Base-by-base conservation (phyloP, 2,113 vertebrate species). In the Callipepla californica region DNA sequence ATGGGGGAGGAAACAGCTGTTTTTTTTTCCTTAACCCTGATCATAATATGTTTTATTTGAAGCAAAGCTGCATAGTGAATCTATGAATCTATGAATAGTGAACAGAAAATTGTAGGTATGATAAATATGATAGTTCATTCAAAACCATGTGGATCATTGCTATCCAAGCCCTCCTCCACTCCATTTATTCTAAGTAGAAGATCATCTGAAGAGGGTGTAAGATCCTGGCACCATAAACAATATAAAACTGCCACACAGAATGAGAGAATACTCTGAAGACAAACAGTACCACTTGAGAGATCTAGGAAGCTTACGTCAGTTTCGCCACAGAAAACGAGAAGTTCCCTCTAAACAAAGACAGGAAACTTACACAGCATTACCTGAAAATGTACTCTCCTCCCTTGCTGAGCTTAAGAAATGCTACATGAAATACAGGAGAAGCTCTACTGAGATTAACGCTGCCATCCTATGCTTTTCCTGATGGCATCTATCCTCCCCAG, bases 61-160 rank as follows among this genome's bases (percentile, higher is more conserved):
- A 89, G 91, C 75, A 67, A 94, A 95, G 93, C 78, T 85, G 75
- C 87, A 91, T 13, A 91, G 78, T 45, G 90, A 95, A 95, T 36
- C 34, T 36, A 36, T 36, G 34, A 36, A 36, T 36, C 34, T 36
- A 36, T 36, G 34, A 36, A 91, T 13, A 91, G 78, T 45, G 90
- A 95, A 95, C 62, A 94, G 85, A 48, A 91, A 89, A 95, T 94
- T 92, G 81, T 13, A 94, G 89, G 91, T 82, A 94, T 94, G 85
- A 85, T 66, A 93, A 96, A 85, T 92, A 76, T 0, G 2, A 9
- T 48, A 80, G 89, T 96, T 82, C 45, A 76, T 69, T 91, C 70
- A 87, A 91, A 94, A 73, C 8, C 0, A 76, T 80, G 72, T 1
- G 1, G 72, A 89, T 47, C 2, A 0, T 53, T 91, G 78, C 78